Base-by-base conservation (phyloP, 2,113 vertebrate species). In the Chionodraco myersi region DNA sequence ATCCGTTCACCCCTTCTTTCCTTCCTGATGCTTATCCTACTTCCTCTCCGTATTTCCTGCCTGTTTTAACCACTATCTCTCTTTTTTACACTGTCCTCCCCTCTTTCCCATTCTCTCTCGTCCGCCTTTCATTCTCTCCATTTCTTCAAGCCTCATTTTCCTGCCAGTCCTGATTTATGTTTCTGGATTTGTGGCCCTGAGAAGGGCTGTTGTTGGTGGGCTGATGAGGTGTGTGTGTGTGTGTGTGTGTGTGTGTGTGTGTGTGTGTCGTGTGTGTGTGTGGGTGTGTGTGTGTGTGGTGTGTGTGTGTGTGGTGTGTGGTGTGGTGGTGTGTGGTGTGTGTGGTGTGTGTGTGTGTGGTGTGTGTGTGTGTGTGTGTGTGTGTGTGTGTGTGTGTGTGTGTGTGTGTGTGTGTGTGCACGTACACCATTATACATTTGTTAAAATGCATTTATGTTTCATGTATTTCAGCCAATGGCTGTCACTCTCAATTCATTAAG, bases 161-260 rank as follows among this genome's bases (percentile, higher is more conserved):
- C 87, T 91, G 90, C 89, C 91, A 91, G 88, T 69, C 57, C 76
- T 90, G 89, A 93, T 92, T 93, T 93, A 92, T 90, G 85, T 79
- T 83, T 66, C 79, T 76, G 87, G 82, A 91, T 93, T 91, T 92
- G 90, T 91, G 89, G 90, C 86, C 81, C 86, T 87, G 84, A 89
- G 75, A 73, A 82, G 82, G 82, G 75, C 70, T 83, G 86, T 79
- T 89, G 89, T 76, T 83, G 75, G 75, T 80, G 53, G 63, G 68
- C 56, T 86, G 75, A 91, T 87, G 86, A 92, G 84, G 84, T 88
- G 89, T 90, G 74, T 89, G 30, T 77, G 52, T 57, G 45, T 57
- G 16, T 49, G 23, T 21, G 21, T 21, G 21, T 21, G 21, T 21
- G 21, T 21, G 21, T 21, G 21, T 21, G 21, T 21, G 21, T 21